Evolutionary conservation across 2,888 invertebrate species (phyloP).

Genomic region (Neria commutata): DNA sequence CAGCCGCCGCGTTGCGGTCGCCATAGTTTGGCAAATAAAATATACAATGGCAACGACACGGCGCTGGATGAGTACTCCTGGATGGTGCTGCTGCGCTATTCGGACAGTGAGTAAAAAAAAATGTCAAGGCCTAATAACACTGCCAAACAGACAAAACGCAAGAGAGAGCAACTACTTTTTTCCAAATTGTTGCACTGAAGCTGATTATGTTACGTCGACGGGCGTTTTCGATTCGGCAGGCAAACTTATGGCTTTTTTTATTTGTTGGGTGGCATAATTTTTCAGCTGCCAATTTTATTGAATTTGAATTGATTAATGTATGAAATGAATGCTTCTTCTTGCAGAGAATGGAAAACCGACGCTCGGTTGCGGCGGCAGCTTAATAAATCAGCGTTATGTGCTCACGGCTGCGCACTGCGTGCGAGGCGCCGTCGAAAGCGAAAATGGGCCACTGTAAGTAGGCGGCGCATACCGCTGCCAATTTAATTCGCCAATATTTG

Average conservation of each 20-base stretch:
- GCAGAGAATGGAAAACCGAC: conserved; percentile 40
- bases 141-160: no score
- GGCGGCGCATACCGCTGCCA: no score
- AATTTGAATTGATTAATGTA: not conserved
- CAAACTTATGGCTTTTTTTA: no score
- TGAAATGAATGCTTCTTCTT: not conserved
- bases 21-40: conserved; percentile 61
- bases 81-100: conserved; percentile 73
- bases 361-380: conserved; percentile 72
- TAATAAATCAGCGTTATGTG: conserved; percentile 69
- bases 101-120: conserved; percentile 65
- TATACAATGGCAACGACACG: conserved; percentile 68
- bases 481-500: no score
- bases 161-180: no score
- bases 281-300: not conserved
- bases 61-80: conserved; percentile 72
- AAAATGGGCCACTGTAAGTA: conserved; percentile 65
- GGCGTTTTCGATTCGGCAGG: no score
- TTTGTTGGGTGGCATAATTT: no score
- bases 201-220: no score
- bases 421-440: conserved; percentile 62
- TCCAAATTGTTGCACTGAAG: no score
- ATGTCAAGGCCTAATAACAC: no score
- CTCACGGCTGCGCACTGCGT: conserved; percentile 71
- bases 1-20: conserved; percentile 52